Conservation (phyloP, 2,888 invertebrate genomes). For the Tipula helvola region DNA sequence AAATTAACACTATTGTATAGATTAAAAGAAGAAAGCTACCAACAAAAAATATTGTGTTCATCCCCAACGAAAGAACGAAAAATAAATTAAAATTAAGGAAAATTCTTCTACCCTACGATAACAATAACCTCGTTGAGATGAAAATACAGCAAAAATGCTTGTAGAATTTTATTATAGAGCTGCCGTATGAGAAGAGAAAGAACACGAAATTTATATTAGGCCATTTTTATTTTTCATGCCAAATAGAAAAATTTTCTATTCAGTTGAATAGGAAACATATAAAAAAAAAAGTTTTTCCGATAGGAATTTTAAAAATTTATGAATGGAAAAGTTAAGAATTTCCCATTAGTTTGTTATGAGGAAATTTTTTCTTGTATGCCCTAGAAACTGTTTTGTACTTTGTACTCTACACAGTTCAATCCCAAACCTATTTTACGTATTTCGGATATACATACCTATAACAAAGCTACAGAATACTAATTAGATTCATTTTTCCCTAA, state of each 20-base stretch:
- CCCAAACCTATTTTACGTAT: not conserved
- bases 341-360: not conserved
- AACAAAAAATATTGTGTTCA: not conserved
- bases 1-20: not conserved
- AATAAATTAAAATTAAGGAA: not conserved
- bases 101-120: not conserved
- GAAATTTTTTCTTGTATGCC: not conserved
- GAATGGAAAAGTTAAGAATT: not conserved
- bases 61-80: not conserved
- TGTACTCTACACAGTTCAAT: not conserved
- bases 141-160: not conserved
- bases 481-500: not conserved
- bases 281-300: not conserved
- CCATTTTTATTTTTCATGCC: not conserved
- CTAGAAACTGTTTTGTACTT: not conserved
- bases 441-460: not conserved
- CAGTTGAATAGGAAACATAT: not conserved
- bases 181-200: not conserved
- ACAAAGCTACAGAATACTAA: not conserved
- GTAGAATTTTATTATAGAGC: not conserved
- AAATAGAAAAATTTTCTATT: not conserved
- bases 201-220: not conserved
- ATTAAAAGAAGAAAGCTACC: not conserved
- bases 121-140: not conserved
- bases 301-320: not conserved